Evolutionary conservation across 2,888 invertebrate species (phyloP).

Genomic region (Allophyes oxyacanthae): DNA sequence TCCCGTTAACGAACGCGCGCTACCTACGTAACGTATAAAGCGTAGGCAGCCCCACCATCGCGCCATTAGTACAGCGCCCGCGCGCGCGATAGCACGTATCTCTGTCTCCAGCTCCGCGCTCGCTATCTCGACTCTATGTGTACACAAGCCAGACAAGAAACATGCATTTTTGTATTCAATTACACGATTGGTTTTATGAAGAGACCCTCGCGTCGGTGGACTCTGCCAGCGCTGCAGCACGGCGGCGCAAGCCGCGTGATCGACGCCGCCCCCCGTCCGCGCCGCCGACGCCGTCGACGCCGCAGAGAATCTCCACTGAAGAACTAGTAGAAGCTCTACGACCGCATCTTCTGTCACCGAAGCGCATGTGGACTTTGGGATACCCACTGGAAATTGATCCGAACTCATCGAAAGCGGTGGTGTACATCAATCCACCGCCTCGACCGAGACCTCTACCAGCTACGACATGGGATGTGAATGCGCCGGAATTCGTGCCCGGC

Average conservation of each 20-base stretch:
- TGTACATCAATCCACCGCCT: slow-evolving; percentile 89
- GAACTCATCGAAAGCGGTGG: slow-evolving; percentile 90
- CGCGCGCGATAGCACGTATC: slow-evolving; percentile 87
- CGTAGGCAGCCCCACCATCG: slow-evolving; percentile 85
- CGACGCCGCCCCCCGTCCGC: slow-evolving; percentile 82
- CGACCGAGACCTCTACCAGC: slow-evolving; percentile 78
- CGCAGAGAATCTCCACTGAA: slow-evolving; percentile 88
- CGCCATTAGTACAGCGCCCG: slow-evolving; percentile 87
- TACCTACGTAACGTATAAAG: slow-evolving; percentile 87
- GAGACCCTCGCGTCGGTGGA: slow-evolving; percentile 84
- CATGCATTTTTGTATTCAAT: slow-evolving; percentile 86
- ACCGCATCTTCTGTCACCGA: slow-evolving; percentile 90
- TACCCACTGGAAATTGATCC: slow-evolving; percentile 92
- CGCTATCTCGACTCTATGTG: slow-evolving; percentile 87
- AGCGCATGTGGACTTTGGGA: slow-evolving; percentile 91
- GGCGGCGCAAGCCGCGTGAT: slow-evolving; percentile 78
- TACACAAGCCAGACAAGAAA: slow-evolving; percentile 82
- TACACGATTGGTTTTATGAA: slow-evolving; percentile 86
- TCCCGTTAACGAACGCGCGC: slow-evolving; percentile 87
- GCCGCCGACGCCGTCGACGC: slow-evolving; percentile 83
- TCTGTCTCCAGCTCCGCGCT: slow-evolving; percentile 79
- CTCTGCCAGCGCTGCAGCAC: slow-evolving; percentile 80
- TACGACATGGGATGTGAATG: slow-evolving; percentile 90
- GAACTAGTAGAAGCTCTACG: slow-evolving; percentile 89
- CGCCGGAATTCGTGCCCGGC: slow-evolving; percentile 91